Evolutionary conservation across 2,113 vertebrate genomes (phyloP).

Genomic region (Arvicanthis niloticus): DNA sequence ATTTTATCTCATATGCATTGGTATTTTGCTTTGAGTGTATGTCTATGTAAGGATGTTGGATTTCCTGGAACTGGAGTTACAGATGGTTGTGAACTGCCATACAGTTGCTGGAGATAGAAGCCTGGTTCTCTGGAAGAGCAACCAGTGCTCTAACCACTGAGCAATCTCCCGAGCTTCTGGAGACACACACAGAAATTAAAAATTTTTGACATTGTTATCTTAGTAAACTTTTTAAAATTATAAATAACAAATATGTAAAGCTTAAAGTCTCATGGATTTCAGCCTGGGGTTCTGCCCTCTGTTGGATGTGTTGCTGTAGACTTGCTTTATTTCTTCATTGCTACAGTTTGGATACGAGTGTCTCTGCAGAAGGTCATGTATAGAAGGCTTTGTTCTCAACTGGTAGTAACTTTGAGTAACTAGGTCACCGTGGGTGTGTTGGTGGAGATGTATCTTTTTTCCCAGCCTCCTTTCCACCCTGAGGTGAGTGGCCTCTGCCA

Average conservation of each 20-base stretch:
- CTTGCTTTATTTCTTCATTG: neutral
- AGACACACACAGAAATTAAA: neutral
- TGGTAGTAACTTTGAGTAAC: neutral
- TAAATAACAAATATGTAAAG: constrained; percentile 30
- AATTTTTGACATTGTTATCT: constrained; percentile 2
- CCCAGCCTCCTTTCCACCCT: neutral
- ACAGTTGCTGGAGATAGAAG: neutral
- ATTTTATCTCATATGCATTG: neutral
- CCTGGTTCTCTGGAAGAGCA: neutral
- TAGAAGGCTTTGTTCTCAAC: neutral
- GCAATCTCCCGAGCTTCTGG: neutral
- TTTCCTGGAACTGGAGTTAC: neutral
- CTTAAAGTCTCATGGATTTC: constrained; percentile 1
- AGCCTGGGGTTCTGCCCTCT: constrained; percentile 9
- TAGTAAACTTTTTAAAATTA: neutral
- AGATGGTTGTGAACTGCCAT: neutral
- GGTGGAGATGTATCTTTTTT: neutral
- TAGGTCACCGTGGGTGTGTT: neutral
- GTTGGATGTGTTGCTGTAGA: neutral
- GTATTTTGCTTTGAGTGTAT: neutral
- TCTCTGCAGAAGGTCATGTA: neutral
- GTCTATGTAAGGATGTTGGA: neutral
- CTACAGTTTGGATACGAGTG: neutral
- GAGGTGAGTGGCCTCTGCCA: neutral
- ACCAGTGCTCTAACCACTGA: neutral